Evolutionary conservation across 2,113 vertebrate genomes (phyloP), one percentile per base, ranked within the genome.

Genomic region (Antennarius striatus): DNA sequence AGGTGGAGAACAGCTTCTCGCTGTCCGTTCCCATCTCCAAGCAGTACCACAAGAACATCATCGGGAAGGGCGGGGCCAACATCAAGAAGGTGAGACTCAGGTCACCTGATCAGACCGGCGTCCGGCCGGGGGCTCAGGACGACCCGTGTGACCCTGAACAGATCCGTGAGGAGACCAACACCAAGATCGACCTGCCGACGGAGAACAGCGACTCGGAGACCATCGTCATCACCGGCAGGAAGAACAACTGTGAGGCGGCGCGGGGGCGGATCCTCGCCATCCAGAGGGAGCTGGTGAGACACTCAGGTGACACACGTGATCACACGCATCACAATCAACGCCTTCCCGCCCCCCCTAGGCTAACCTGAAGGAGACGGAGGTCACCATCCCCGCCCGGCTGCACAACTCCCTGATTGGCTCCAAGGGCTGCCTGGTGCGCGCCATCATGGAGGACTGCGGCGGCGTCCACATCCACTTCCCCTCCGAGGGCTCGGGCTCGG

Each of bases 41-140:
- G 83, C 93, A 93, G 77, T 93, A 94, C 69, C 94, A 95, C 86
- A 95, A 95, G 84, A 94, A 95, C 88, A 94, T 95, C 8, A 95
- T 95, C 8, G 94, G 94, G 5, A 95, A 94, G 74, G 94, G 94
- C 16, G 94, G 94, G 1, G 71, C 92, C 54, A 95, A 94, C 89
- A 95, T 95, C 61, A 95, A 95, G 79, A 95, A 94, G 91, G 94
- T 93, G 66, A 83, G 72, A 16, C 36, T 56, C 12, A 22, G 15
- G 7, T 42, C 22, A 22, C 22, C 22, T 22, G 22, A 22, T 2
- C 22, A 22, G 22, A 22, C 22, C 22, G 22, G 22, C 22, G 22
- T 22, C 22, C 22, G 22, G 22, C 22, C 22, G 22, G 22, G 22
- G 22, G 22, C 22, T 22, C 22, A 22, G 22, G 22, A 22, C 22